Conservation (phyloP, 2,888 invertebrate genomes). For the Drosophila pullipes region DNA sequence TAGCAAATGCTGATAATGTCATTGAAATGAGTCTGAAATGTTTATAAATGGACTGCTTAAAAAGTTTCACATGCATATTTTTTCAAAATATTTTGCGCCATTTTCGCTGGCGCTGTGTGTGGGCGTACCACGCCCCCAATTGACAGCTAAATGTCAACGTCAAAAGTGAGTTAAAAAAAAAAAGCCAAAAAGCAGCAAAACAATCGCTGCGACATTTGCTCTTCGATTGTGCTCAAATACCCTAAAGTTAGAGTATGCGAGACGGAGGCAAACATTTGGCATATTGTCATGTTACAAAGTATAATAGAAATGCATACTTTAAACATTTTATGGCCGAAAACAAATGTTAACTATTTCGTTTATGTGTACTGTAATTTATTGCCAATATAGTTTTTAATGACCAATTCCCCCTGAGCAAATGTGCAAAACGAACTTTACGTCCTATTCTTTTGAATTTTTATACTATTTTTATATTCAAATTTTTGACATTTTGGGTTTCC, state of each 20-base stretch:
- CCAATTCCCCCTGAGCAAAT: neutral
- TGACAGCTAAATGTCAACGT: constrained; percentile 42
- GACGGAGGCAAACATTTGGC: neutral
- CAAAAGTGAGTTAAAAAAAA: neutral
- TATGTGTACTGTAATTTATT: neutral
- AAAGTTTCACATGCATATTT: neutral
- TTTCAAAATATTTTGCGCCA: constrained; percentile 33
- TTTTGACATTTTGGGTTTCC: neutral
- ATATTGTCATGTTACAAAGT: neutral
- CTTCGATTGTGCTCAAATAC: neutral
- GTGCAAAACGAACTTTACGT: neutral
- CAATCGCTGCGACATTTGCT: neutral
- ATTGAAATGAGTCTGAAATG: neutral
- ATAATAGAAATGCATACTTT: neutral
- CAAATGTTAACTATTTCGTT: neutral
- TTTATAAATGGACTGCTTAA: neutral
- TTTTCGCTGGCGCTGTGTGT: constrained; percentile 11
- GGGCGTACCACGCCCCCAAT: constrained; percentile 30
- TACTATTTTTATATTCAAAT: neutral
- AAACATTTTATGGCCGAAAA: neutral
- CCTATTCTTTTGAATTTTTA: neutral
- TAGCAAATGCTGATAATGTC: neutral
- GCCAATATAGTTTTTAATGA: neutral
- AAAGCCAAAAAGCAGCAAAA: neutral
- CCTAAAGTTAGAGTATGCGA: neutral